Evolutionary conservation across 2,113 vertebrate species (phyloP).

Genomic region (Piprites chloris): DNA sequence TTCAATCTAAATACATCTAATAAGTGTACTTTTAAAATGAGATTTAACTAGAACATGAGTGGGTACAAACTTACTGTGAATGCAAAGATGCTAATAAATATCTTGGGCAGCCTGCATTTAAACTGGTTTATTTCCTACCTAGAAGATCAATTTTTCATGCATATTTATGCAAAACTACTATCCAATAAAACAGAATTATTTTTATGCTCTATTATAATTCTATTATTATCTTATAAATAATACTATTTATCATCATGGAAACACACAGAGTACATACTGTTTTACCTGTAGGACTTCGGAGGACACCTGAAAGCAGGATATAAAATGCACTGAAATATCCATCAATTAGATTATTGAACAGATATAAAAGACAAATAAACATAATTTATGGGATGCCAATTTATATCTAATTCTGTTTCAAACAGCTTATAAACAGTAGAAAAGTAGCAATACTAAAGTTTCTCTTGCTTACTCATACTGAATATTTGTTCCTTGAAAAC

Average conservation of each 20-base stretch:
- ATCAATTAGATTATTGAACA: not conserved
- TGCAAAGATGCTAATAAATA: not conserved
- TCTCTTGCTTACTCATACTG: not conserved
- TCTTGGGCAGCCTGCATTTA: not conserved
- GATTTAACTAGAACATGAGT: not conserved
- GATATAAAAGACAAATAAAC: not conserved
- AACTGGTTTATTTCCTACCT: conserved; percentile 12
- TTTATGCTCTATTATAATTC: not conserved
- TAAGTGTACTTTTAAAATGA: not conserved
- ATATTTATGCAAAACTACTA: not conserved
- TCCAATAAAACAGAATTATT: conserved; percentile 9
- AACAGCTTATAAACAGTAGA: not conserved
- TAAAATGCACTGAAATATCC: not conserved
- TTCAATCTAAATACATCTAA: not conserved
- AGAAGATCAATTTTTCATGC: not conserved
- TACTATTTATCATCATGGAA: not conserved
- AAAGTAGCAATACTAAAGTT: not conserved
- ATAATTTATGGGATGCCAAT: not conserved
- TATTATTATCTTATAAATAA: too few species aligned
- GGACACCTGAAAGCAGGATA: not conserved
- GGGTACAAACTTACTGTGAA: not conserved
- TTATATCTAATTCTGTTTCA: not conserved
- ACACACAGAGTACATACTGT: not conserved
- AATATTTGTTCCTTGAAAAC: not conserved
- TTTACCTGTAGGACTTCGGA: not conserved